A percentile compares a stretch with the other conserved stretches of the same genome.
phyloP scores from a whole-genome alignment of 2,888 invertebrate genomes.

The Stomorhina lunata region DNA sequence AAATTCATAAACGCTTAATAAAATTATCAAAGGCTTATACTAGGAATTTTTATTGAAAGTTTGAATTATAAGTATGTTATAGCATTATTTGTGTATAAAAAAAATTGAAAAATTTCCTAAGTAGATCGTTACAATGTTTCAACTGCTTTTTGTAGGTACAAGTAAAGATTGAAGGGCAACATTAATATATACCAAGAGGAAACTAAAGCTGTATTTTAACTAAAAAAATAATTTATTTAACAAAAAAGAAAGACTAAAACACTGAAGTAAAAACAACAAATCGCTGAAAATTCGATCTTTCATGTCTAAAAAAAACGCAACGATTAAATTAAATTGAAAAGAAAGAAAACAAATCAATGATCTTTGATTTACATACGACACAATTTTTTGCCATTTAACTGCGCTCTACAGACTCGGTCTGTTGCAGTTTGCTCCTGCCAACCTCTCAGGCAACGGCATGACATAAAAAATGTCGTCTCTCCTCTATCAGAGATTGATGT shows the following conservation, averaged over 20 bases:
- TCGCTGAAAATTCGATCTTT: conserved; percentile 51
- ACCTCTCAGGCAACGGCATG: no score
- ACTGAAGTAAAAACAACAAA: neutral
- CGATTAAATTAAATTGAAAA: neutral
- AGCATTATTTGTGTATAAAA: no score
- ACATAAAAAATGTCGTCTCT: conserved; percentile 36
- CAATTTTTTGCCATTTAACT: conserved; percentile 38
- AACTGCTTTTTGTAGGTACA: conserved; percentile 32
- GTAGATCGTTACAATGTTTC: conserved; percentile 10
- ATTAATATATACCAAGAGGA: neutral
- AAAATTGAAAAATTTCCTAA: neutral
- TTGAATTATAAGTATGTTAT: no score
- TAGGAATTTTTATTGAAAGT: no score
- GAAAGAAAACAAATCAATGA: conserved; percentile 63
- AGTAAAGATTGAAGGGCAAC: conserved; percentile 16
- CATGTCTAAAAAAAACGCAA: conserved; percentile 9
- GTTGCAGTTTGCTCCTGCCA: neutral
- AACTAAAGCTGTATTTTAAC: neutral
- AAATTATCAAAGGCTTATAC: no score
- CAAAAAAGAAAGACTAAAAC: conserved; percentile 6
- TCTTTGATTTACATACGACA: conserved; percentile 66
- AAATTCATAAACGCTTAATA: no score
- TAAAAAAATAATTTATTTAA: neutral
- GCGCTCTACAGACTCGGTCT: neutral
- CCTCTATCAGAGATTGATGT: conserved; percentile 42